Evolutionary conservation across 1,140 invertebrate genomes (phyloP).

Genomic region (Tetramorium alpestre): DNA sequence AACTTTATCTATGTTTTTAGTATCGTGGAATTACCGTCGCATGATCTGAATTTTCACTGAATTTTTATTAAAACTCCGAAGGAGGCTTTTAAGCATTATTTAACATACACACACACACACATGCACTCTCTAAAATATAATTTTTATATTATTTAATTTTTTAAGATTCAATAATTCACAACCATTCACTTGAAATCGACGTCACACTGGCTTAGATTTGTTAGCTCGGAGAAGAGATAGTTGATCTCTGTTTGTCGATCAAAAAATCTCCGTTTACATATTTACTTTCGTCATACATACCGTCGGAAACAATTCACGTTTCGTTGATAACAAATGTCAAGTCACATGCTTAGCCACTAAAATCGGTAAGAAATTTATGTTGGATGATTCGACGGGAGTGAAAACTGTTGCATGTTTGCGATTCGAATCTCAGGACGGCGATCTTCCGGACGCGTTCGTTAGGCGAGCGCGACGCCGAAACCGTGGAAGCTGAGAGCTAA

Average conservation of each 20-base stretch:
- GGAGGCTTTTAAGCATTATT: background rate
- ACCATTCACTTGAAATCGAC: background rate
- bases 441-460: slow-evolving; percentile 11
- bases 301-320: background rate
- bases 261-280: background rate
- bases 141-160: background rate
- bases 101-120: background rate
- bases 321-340: background rate
- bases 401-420: background rate
- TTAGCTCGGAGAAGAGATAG: background rate
- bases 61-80: background rate
- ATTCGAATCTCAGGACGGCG: background rate
- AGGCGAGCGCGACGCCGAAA: slow-evolving; percentile 2
- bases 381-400: background rate
- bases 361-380: background rate
- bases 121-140: background rate
- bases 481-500: slow-evolving; percentile 33
- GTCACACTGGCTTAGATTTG: background rate
- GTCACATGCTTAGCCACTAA: background rate
- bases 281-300: background rate
- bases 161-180: background rate
- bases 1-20: background rate
- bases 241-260: background rate
- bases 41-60: background rate
- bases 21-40: background rate